Evolutionary conservation across 2,113 vertebrate species (phyloP), one percentile per base, ranked within the genome.

Genomic region (Isurus oxyrinchus): DNA sequence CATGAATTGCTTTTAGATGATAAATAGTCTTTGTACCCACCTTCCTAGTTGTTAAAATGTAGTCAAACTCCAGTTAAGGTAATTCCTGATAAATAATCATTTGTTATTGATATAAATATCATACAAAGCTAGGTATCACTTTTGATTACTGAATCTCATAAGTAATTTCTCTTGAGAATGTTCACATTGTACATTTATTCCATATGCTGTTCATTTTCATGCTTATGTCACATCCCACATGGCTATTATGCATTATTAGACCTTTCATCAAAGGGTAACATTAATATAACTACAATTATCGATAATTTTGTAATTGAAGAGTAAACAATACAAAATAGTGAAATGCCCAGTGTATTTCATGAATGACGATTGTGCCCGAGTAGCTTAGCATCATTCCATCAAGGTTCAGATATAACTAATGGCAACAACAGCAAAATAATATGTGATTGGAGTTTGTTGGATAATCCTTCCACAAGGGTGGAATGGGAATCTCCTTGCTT

Each of bases 31-130:
- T 91, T 63, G 90, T 35, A 94, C 90, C 59, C 35, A 76, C 31
- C 10, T 35, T 14, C 63, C 61, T 11, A 23, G 14, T 40, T 40
- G 59, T 94, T 66, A 94, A 94, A 63, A 94, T 63, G 59, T 63
- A 94, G 35, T 63, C 90, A 63, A 66, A 94, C n/a, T 63, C 59
- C 90, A 94, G 63, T 63, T 94, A 63, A 63, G 35, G 7, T 63
- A 63, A 94, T 63, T 94, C 31, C 59, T 40, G 59, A 94, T 94
- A 94, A 94, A 94, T 94, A 94, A 94, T 94, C 5, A 21, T 66
- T 94, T 61, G 2, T 66, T 40, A 63, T 66, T 94, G 90, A 63
- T 25, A 94, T 63, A 63, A 94, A 61, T 94, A 94, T 94, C 59
- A 66, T 63, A 61, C 59, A 94, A 94, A 63, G 21, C 11, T 94